These are phyloP conservation scores for Cheirogaleus major DNA, from an alignment of 2,797 vertebrate species.

Conservation along the genomic window DNA sequence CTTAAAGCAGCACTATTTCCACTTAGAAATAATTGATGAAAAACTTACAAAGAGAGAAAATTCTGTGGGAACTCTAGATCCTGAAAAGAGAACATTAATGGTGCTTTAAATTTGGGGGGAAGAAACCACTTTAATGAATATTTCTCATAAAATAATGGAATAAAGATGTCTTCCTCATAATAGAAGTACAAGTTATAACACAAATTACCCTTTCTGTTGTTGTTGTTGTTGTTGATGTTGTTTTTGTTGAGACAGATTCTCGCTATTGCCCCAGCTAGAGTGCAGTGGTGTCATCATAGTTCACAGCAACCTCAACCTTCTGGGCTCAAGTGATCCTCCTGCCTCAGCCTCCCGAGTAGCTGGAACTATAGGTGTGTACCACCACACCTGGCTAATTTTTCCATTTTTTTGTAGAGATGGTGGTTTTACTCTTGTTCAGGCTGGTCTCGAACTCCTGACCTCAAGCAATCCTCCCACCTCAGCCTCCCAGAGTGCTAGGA, in stretches of 20 bases:
- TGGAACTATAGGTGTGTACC: background rate
- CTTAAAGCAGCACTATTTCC: background rate
- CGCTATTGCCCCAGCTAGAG: background rate
- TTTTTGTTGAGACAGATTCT: background rate
- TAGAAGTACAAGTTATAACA: conserved; percentile 27
- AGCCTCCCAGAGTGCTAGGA: background rate
- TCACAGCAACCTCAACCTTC: background rate
- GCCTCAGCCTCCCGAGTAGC: background rate
- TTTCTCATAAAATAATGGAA: conserved; percentile 66
- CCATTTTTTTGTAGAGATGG: background rate
- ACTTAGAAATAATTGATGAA: conserved; percentile 39
- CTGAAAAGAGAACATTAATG: conserved; percentile 20
- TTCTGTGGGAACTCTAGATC: background rate
- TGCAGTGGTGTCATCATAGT: background rate
- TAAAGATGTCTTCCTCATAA: conserved; percentile 53
- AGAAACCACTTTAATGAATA: conserved; percentile 57
- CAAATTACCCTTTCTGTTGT: conserved; percentile 26
- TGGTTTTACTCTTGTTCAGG: background rate
- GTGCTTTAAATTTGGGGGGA: background rate
- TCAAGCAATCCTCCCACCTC: background rate
- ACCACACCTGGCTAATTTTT: background rate
- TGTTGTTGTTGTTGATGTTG: too few species aligned
- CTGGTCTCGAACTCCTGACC: background rate
- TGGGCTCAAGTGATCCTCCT: background rate
- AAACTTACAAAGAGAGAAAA: conserved; percentile 38